Base-by-base conservation (phyloP, 1,140 invertebrate species). In the Leptopilina clavipes region DNA sequence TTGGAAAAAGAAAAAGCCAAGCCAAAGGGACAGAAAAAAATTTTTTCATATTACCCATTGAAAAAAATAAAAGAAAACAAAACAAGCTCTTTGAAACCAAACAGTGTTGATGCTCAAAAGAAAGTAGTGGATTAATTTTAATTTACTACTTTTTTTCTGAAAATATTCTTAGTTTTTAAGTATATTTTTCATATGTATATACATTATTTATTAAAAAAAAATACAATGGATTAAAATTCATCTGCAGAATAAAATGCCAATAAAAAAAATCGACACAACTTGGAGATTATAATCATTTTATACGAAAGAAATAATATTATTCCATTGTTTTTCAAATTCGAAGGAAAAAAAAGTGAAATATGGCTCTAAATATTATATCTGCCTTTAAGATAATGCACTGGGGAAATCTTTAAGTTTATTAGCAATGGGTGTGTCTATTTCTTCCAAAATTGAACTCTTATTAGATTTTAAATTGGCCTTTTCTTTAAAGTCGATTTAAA, bases 371-470 rank as follows among this genome's bases (percentile, higher is more conserved):
- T 65, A 65, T 65, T 65, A 65, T 65, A 65, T 65, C 59, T 65
- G 59, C 59, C 37, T n/a, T 71, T 3, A 70, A 5, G 17, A 44
- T 71, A 48, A 48, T 43, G 37, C 70, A 43, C 44, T 71, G 37
- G n/a, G 44, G 70, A 44, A 71, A 73, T 73, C 17, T 45, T 73
- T 48, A 73, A 54, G 45, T 73, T 73, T 73, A 52, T 73, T 73
- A 52, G 22, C 17, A 31, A 19, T 73, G 22, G 45, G 43, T 31
- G 22, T 52, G 45, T 52, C 45, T 73, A 48, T 14, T 48, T 73
- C 25, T 1, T 31, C 18, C 22, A 73, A 45, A 52, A 52, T 31
- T 54, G 11, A 54, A 25, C 18, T 48, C 37, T 31, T 19, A 45
- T 22, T 48, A 0, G 14, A 12, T 25, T 45, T 52, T 31, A 14